Evolutionary conservation across 2,888 invertebrate species (phyloP).

Genomic region (Elegia similella): DNA sequence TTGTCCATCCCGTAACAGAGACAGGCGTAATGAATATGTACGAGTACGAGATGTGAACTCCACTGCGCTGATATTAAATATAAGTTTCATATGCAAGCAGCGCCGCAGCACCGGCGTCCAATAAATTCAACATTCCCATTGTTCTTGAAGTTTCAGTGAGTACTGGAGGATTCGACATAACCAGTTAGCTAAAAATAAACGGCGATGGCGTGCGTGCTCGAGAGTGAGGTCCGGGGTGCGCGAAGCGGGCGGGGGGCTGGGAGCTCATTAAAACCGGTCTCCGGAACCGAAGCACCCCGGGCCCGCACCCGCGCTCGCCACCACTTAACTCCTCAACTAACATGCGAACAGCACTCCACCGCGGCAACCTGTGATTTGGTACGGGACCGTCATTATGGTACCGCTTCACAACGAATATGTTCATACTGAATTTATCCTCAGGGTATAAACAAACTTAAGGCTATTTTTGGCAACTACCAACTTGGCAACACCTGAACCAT

Average conservation of each 20-base stretch:
- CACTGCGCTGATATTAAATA: not conserved
- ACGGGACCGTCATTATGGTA: not conserved
- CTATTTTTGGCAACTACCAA: too few species aligned
- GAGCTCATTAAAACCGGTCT: conserved; percentile 40
- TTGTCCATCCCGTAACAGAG: too few species aligned
- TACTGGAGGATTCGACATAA: conserved; percentile 44
- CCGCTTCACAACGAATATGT: not conserved
- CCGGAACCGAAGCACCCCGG: conserved; percentile 30
- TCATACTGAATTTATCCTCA: too few species aligned
- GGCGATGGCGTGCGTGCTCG: conserved; percentile 40
- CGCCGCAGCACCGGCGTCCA: not conserved
- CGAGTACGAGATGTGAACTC: not conserved
- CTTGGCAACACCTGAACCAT: too few species aligned
- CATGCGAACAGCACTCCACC: not conserved
- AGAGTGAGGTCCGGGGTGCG: conserved; percentile 33
- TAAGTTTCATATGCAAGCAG: not conserved
- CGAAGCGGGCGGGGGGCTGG: conserved; percentile 15
- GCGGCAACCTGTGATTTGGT: not conserved
- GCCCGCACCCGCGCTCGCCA: conserved; percentile 18
- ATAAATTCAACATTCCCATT: conserved; percentile 12
- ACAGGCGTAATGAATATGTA: too few species aligned
- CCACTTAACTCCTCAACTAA: conserved; percentile 21
- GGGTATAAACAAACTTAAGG: too few species aligned
- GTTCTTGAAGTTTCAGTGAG: conserved; percentile 14
- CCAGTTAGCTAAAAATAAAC: conserved; percentile 68